Evolutionary conservation across 2,888 invertebrate genomes (phyloP), one percentile per base, ranked within the genome.

Genomic region (Ophonus ardosiacus): DNA sequence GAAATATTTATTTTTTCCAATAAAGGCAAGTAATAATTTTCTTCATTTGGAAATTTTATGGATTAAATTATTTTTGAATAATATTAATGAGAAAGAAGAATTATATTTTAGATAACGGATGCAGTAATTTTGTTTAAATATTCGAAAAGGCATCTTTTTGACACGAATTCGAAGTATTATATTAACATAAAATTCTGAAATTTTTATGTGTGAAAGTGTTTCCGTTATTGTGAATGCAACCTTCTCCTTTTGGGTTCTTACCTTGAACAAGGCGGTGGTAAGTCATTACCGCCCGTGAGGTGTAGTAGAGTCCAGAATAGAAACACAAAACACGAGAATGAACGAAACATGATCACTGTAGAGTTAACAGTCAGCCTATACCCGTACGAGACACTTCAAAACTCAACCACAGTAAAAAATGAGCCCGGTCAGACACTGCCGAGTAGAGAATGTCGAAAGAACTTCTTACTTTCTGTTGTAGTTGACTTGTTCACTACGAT

Each of bases 181-280:
- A 31, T 31, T 31, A 31, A 6, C 6, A 31, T 4, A 31, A 31
- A 31, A 31, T 4, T 31, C 5, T 31, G 31, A 31, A 31, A 31
- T 31, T 31, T 31, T 31, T 31, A 6, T 3, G 43, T 13, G 43
- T 51, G 43, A 51, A 51, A 51, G 43, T 51, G 13, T 31, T 31
- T 51, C 43, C 43, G 43, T 51, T 51, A 51, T 51, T 51, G 43
- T 51, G 43, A 51, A 51, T 8, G 43, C 7, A 51, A 51, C 43
- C 43, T 51, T 51, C 43, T 51, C 10, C 31, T 68, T 31, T 40
- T 15, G 18, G 71, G 43, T 40, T 90, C 92, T 92, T 88, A 93
- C 93, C 93, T 93, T 89, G 90, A 91, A 90, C 93, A 93, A 74
- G 93, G 92, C 17, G 93, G 93, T 80, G 93, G 93, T 86, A 92